Conservation (phyloP, 1,140 invertebrate species). For the Glossosoma conforme region DNA sequence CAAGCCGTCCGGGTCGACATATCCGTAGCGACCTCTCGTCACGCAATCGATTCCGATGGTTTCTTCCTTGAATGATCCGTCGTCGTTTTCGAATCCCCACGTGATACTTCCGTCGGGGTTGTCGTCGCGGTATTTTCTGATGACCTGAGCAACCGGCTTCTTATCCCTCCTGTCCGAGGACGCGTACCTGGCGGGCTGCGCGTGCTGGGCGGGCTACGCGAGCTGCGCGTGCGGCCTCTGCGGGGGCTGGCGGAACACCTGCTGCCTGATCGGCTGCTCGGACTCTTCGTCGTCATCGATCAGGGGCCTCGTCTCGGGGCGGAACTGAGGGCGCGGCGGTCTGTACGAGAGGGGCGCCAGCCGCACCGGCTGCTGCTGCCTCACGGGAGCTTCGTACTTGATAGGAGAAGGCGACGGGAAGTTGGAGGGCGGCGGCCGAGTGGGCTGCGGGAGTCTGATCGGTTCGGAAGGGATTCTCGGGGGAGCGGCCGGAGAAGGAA, state of each 20-base stretch:
- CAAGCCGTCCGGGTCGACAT: slow-evolving; percentile 74
- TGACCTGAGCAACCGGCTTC: slow-evolving; percentile 68
- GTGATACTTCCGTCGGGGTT: slow-evolving; percentile 77
- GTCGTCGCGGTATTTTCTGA: slow-evolving; percentile 70
- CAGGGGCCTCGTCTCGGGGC: slow-evolving; percentile 34
- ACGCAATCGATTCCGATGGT: slow-evolving; percentile 74
- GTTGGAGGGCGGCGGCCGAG: slow-evolving; percentile 37
- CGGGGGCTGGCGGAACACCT: slow-evolving; percentile 40
- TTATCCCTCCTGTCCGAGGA: slow-evolving; percentile 45
- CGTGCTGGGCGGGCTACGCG: slow-evolving; percentile 18
- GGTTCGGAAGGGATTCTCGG: slow-evolving; percentile 36
- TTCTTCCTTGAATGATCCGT: slow-evolving; percentile 75
- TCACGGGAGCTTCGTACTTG: slow-evolving; percentile 36
- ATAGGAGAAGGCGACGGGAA: slow-evolving; percentile 35
- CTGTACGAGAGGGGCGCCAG: slow-evolving; percentile 45
- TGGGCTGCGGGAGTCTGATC: slow-evolving; percentile 31
- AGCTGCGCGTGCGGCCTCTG: slow-evolving; percentile 44
- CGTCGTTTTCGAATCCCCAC: slow-evolving; percentile 82
- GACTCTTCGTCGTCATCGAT: slow-evolving; percentile 38
- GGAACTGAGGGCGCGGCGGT: slow-evolving; percentile 46
- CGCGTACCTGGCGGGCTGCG: slow-evolving; percentile 40
- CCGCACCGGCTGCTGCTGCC: slow-evolving; percentile 40
- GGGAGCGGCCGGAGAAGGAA: slow-evolving; percentile 39
- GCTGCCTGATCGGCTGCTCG: slow-evolving; percentile 44
- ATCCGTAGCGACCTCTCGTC: slow-evolving; percentile 76